Evolutionary conservation across 2,888 invertebrate genomes (phyloP).

Genomic region (Cerceris rybyensis): DNA sequence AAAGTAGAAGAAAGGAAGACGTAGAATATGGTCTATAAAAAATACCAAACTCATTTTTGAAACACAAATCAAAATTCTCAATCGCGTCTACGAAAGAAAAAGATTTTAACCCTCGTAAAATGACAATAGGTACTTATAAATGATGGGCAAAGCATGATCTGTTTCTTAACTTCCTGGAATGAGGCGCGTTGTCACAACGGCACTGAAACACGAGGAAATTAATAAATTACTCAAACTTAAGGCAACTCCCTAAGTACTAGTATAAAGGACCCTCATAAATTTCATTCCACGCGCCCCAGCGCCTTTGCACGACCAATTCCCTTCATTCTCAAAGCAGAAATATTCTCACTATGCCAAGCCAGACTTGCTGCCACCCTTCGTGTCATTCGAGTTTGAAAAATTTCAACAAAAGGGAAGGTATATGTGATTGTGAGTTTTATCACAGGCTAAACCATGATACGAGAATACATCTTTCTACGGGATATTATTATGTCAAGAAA

Average conservation of each 20-base stretch:
- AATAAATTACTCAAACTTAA: conserved; percentile 79
- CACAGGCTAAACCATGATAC: conserved; percentile 18
- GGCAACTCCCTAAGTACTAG: conserved; percentile 74
- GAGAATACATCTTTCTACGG: not conserved
- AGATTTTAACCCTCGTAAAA: conserved; percentile 25
- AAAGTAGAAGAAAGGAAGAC: not conserved
- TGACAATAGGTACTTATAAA: conserved; percentile 4
- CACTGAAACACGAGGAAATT: conserved; percentile 75
- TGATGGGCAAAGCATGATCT: conserved; percentile 43
- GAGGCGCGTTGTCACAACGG: conserved; percentile 53
- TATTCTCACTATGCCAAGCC: conserved; percentile 33
- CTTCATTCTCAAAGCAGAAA: conserved; percentile 64
- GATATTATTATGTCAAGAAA: not conserved
- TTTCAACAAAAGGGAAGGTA: conserved; percentile 45
- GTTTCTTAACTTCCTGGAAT: conserved; percentile 47
- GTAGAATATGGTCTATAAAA: too few relatives aligned
- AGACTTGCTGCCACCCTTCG: conserved; percentile 23
- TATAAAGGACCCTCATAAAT: conserved; percentile 79
- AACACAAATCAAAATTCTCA: too few relatives aligned
- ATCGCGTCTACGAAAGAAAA: not conserved
- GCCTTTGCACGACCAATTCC: conserved; percentile 54
- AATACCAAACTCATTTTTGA: too few relatives aligned
- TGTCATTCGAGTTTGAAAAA: conserved; percentile 41
- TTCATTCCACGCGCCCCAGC: conserved; percentile 71
- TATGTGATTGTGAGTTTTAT: not conserved